These are phyloP conservation scores for Drosophila bocqueti DNA, from an alignment of 1,140 invertebrate genomes.

Conservation along the genomic window DNA sequence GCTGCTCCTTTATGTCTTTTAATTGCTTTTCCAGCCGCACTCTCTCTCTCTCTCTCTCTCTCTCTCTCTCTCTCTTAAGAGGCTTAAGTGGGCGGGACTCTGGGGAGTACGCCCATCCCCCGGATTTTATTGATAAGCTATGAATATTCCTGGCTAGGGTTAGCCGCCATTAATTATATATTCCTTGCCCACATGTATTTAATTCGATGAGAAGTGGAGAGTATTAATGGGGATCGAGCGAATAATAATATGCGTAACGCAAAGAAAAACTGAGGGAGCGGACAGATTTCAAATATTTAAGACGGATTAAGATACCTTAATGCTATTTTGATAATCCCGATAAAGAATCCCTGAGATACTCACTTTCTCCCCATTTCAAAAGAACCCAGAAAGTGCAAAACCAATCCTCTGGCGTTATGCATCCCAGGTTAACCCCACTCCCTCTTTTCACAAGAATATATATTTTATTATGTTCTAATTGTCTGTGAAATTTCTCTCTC, in stretches of 20 bases:
- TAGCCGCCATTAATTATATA: constrained; percentile 1
- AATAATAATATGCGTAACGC: neutral
- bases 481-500: neutral
- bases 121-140: constrained; percentile 9
- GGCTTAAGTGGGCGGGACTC: constrained; percentile 29
- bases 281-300: no score
- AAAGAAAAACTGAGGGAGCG: no score
- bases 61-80: constrained; percentile 28
- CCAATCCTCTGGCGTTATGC: neutral
- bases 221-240: neutral
- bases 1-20: constrained; percentile 32
- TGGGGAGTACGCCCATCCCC: constrained; percentile 9
- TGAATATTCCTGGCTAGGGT: neutral
- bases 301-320: no score
- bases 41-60: no score
- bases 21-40: constrained; percentile 47
- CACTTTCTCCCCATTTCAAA: no score
- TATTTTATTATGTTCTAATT: neutral
- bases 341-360: no score
- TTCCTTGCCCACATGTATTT: no score
- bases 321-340: no score
- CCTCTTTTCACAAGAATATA: neutral
- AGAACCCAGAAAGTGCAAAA: no score
- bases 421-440: neutral
- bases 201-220: neutral